Evolutionary conservation across 2,888 invertebrate species (phyloP).

Genomic region (Pyralis farinalis): DNA sequence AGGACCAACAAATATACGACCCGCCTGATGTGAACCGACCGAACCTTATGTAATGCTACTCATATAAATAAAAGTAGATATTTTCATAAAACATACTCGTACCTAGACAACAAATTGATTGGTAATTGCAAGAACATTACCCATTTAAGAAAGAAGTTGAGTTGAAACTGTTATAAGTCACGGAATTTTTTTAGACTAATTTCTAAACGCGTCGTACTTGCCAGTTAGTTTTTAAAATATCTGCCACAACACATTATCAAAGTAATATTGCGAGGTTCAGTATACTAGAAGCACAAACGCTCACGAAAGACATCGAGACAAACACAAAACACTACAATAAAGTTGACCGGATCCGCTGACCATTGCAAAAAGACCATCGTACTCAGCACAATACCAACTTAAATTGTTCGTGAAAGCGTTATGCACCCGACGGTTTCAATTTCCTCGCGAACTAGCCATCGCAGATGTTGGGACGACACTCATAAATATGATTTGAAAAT

Average conservation of each 20-base stretch:
- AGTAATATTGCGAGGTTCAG: constrained; percentile 27
- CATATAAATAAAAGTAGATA: too few species aligned
- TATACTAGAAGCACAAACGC: constrained; percentile 40
- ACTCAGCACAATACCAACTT: constrained; percentile 70
- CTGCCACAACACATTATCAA: constrained; percentile 1
- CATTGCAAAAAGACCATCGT: constrained; percentile 64
- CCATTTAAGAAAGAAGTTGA: too few species aligned
- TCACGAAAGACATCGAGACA: constrained; percentile 49
- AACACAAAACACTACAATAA: constrained; percentile 58
- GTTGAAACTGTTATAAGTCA: too few species aligned
- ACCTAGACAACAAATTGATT: too few species aligned
- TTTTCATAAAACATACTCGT: too few species aligned
- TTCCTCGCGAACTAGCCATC: constrained; percentile 70
- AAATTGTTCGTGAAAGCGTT: constrained; percentile 76
- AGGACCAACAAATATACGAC: too few species aligned
- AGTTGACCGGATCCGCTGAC: constrained; percentile 60
- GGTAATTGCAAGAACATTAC: too few species aligned
- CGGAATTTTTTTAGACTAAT: too few species aligned
- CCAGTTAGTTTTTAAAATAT: too few species aligned
- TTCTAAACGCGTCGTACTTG: too few species aligned
- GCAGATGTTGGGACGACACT: constrained; percentile 71
- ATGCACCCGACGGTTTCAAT: constrained; percentile 77
- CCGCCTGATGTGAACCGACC: too few species aligned
- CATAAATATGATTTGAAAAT: constrained; percentile 80
- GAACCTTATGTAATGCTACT: too few species aligned